Conservation (phyloP, 2,797 vertebrate species). For the Betta splendens region DNA sequence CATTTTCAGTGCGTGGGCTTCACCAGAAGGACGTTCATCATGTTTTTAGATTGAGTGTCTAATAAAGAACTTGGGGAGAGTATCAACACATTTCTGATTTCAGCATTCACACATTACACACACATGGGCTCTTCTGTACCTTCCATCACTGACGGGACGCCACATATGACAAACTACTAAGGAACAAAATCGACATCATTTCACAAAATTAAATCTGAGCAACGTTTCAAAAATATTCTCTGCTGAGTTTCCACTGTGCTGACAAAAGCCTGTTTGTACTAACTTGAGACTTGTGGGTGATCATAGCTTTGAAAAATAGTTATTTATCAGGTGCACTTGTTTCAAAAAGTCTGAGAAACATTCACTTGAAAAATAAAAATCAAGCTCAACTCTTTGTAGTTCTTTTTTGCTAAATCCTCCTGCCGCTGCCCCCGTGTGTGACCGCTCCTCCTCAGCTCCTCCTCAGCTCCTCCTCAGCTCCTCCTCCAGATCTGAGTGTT, state of each 20-base stretch:
- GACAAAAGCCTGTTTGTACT: slow-evolving; percentile 32
- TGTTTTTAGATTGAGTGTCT: slow-evolving; percentile 11
- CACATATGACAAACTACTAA: slow-evolving; percentile 32
- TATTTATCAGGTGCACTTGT: slow-evolving; percentile 24
- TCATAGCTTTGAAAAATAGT: slow-evolving; percentile 24
- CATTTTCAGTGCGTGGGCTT: too few species aligned
- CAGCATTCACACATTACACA: slow-evolving; percentile 38
- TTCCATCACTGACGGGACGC: slow-evolving; percentile 20
- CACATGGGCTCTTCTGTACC: slow-evolving; percentile 25
- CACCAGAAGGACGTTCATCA: too few species aligned
- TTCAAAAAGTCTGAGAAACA: slow-evolving; percentile 31
- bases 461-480: slow-evolving; percentile 23
- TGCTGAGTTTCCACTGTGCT: slow-evolving; percentile 31
- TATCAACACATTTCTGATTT: slow-evolving; percentile 25
- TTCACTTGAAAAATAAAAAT: slow-evolving; percentile 48
- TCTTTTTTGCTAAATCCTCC: slow-evolving; percentile 2
- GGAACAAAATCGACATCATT: slow-evolving; percentile 65
- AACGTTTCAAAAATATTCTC: slow-evolving; percentile 70
- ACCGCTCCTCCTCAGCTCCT: slow-evolving; percentile 83
- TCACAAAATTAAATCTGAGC: slow-evolving; percentile 76
- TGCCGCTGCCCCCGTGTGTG: slow-evolving; percentile 79
- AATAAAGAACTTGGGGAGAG: slow-evolving; percentile 14
- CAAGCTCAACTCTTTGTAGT: slow-evolving; percentile 26
- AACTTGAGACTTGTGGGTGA: slow-evolving; percentile 21
- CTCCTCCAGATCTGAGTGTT: slow-evolving; percentile 1